These are phyloP conservation scores for Noctua comes DNA, from an alignment of 2,888 invertebrate species.

Conservation along the genomic window DNA sequence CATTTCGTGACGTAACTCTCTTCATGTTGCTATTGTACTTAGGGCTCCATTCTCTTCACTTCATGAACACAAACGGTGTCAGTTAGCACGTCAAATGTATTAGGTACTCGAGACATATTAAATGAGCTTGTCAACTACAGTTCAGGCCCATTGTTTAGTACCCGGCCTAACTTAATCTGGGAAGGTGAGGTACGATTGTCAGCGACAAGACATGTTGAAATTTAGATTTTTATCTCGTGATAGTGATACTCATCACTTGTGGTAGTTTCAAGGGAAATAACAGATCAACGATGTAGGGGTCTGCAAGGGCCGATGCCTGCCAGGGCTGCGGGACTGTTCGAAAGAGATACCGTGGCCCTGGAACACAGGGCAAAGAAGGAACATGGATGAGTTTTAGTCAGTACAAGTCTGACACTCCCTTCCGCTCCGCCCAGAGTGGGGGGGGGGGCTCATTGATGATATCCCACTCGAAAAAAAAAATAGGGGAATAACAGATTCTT, in stretches of 20 bases:
- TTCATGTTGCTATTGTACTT: slow-evolving; percentile 14
- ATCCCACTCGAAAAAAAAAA: no score
- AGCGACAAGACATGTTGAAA: slow-evolving; percentile 14
- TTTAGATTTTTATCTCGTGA: background rate
- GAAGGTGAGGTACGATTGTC: slow-evolving; percentile 27
- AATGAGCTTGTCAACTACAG: slow-evolving; percentile 52
- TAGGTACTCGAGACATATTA: slow-evolving; percentile 38
- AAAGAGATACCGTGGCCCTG: no score
- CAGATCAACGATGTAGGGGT: no score
- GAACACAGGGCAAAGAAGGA: no score
- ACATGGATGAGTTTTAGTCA: no score
- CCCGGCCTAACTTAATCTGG: slow-evolving; percentile 32
- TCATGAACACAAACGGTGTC: slow-evolving; percentile 41
- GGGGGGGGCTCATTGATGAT: no score
- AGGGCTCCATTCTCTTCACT: slow-evolving; percentile 5
- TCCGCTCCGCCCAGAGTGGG: no score
- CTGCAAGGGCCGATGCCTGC: no score
- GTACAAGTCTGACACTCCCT: no score
- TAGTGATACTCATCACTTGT: background rate
- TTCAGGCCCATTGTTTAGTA: slow-evolving; percentile 47
- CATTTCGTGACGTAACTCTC: background rate
- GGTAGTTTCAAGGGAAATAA: background rate
- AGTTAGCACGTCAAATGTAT: slow-evolving; percentile 44
- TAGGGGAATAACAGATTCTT: background rate
- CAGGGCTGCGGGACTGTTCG: no score